These are phyloP conservation scores for Drosophila ercepeae DNA, from an alignment of 1,140 invertebrate species.

Conservation along the genomic window DNA sequence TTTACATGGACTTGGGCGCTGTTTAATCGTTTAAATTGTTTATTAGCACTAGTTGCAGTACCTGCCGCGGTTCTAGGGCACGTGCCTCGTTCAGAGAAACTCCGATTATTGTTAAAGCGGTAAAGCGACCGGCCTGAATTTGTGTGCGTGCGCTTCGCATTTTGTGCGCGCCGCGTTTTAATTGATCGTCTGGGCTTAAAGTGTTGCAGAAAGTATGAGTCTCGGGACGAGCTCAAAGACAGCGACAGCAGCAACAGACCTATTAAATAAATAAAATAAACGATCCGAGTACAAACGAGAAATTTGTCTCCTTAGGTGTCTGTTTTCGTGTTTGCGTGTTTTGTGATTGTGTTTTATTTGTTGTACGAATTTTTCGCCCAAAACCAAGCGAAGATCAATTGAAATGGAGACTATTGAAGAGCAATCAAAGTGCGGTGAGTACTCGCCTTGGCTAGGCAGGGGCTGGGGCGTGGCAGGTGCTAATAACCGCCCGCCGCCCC, in stretches of 20 bases:
- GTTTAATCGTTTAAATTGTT: slow-evolving; percentile 28
- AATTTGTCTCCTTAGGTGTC: slow-evolving; percentile 42
- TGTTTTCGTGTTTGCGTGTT: slow-evolving; percentile 28
- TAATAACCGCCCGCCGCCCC: slow-evolving; percentile 1
- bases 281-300: slow-evolving; percentile 33
- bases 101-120: not conserved
- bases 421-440: slow-evolving; percentile 78
- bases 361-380: slow-evolving; percentile 24
- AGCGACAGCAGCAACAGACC: slow-evolving; percentile 29
- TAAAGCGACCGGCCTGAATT: slow-evolving; percentile 30
- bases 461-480: slow-evolving; percentile 32
- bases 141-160: slow-evolving; percentile 33
- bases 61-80: slow-evolving; percentile 6
- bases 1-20: slow-evolving; percentile 37
- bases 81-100: not conserved
- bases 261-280: slow-evolving; percentile 47
- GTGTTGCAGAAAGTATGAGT: slow-evolving; percentile 29
- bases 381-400: slow-evolving; percentile 20
- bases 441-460: not conserved
- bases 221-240: slow-evolving; percentile 27
- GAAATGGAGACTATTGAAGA: slow-evolving; percentile 79
- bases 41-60: slow-evolving; percentile 28
- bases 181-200: slow-evolving; percentile 44
- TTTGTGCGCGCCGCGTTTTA: slow-evolving; percentile 67
- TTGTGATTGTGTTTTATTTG: slow-evolving; percentile 31